These are phyloP conservation scores for Aleadryas rufinucha DNA, from an alignment of 2,113 vertebrate species.

Conservation along the genomic window DNA sequence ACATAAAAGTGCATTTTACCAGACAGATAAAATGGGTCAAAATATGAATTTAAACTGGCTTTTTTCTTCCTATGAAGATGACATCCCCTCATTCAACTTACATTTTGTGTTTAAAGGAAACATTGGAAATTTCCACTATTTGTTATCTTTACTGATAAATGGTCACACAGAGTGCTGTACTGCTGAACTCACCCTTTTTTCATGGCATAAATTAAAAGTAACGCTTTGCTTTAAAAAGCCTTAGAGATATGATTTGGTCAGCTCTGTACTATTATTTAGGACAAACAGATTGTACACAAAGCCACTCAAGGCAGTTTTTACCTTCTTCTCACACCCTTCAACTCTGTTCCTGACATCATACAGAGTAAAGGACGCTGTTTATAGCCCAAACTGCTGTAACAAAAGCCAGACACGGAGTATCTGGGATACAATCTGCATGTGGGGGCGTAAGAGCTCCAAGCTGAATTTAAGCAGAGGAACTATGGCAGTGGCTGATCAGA, in stretches of 20 bases:
- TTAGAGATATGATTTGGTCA: background rate
- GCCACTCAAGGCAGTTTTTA: background rate
- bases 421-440: conserved; percentile 15
- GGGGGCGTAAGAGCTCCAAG: background rate
- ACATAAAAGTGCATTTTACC: background rate
- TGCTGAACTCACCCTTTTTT: background rate
- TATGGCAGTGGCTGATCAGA: background rate
- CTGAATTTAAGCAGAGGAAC: conserved; percentile 10
- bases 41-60: background rate
- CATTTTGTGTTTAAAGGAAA: background rate
- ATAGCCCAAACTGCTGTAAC: background rate
- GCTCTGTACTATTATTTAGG: background rate
- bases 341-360: conserved; percentile 7
- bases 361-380: conserved; percentile 28
- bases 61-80: background rate
- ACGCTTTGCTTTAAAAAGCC: background rate
- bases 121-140: background rate
- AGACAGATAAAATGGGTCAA: background rate
- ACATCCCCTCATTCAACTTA: background rate
- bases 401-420: background rate
- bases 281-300: background rate
- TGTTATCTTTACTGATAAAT: background rate
- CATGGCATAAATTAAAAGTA: background rate
- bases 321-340: background rate
- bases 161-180: background rate